phyloP scores from a whole-genome alignment of 2,113 vertebrate species.

The Callorhinus ursinus region DNA sequence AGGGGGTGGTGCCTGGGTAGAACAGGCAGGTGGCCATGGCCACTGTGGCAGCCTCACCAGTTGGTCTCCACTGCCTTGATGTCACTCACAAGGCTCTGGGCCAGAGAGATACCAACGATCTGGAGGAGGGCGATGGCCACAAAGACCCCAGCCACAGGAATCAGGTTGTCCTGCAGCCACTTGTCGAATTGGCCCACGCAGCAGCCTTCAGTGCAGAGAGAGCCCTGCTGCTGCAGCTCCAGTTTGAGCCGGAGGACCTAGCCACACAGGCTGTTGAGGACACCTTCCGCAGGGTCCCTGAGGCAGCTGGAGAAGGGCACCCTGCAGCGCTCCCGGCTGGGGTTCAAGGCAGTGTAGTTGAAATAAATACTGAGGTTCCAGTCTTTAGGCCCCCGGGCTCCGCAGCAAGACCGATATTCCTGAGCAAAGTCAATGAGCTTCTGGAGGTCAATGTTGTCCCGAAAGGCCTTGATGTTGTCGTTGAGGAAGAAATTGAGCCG shows the following conservation, averaged over 20 bases:
- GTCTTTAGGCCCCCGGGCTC: constrained; percentile 93
- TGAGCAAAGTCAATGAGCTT: constrained; percentile 96
- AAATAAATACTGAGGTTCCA: constrained; percentile 97
- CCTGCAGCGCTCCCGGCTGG: constrained; percentile 92
- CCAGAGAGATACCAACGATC: constrained; percentile 94
- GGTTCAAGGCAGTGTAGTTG: constrained; percentile 93
- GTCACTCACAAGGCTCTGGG: constrained; percentile 93
- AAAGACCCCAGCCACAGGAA: constrained; percentile 91
- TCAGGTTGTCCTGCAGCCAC: constrained; percentile 94
- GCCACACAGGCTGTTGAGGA: constrained; percentile 94
- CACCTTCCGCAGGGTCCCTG: constrained; percentile 92
- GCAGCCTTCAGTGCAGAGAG: constrained; percentile 93
- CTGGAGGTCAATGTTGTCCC: constrained; percentile 94
- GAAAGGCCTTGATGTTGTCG: constrained; percentile 94
- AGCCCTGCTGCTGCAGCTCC: constrained; percentile 90
- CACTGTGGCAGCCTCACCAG: constrained; percentile 87
- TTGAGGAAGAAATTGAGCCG: constrained; percentile 95
- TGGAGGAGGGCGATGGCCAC: constrained; percentile 92
- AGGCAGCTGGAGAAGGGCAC: constrained; percentile 95
- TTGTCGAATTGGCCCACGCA: constrained; percentile 95
- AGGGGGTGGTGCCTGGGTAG: background rate
- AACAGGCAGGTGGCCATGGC: background rate
- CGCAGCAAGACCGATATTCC: constrained; percentile 95
- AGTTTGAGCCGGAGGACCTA: constrained; percentile 90
- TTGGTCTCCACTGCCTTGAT: constrained; percentile 93